Base-by-base conservation (phyloP, 2,888 invertebrate species). In the Agonopterix subpropinquella region DNA sequence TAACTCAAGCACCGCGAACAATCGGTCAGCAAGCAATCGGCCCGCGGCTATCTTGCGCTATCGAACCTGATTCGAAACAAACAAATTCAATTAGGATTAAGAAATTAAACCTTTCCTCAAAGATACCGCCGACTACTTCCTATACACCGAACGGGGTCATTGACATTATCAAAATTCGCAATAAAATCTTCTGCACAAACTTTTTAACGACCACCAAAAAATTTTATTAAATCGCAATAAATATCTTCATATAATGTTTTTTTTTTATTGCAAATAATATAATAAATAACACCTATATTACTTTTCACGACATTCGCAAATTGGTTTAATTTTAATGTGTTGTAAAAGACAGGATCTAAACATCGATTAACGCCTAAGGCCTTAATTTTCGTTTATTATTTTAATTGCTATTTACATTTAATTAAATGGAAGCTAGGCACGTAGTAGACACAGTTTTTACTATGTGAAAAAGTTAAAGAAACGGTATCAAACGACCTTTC, bases 51-150 rank as follows among this genome's bases (percentile, higher is more conserved):
- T 66, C 67, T 77, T 70, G 64, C 75, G 73, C 77, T 83, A 84
- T 84, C 80, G 63, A 63, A 53, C 54, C 64, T 13, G 65, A 62
- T 66, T 65, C 67, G 70, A 72, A 77, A 87, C 86, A 84, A 85
- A 84, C 81, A 86, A 86, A 86, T 78, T 85, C 86, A 87, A 85
- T 87, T 85, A 86, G 83, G 79, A 84, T 86, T 85, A 85, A 86
- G 84, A 84, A 86, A 81, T 84, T 83, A 80, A 79, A 76, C 61
- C 64, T 67, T 53, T 54, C 54, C 69, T 79, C 80, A 82, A 84
- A 85, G 80, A 67, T 60, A 69, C 83, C 85, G 85, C 73, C 61
- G 61, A 57, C 53, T 55, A 66, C 71, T 70, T 72, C 76, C 72
- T 73, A 76, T 66, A 66, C 60, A 59, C 66, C 67, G 59, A 74